phyloP scores from a whole-genome alignment of 2,888 invertebrate species.

The Pristionchus mayeri region DNA sequence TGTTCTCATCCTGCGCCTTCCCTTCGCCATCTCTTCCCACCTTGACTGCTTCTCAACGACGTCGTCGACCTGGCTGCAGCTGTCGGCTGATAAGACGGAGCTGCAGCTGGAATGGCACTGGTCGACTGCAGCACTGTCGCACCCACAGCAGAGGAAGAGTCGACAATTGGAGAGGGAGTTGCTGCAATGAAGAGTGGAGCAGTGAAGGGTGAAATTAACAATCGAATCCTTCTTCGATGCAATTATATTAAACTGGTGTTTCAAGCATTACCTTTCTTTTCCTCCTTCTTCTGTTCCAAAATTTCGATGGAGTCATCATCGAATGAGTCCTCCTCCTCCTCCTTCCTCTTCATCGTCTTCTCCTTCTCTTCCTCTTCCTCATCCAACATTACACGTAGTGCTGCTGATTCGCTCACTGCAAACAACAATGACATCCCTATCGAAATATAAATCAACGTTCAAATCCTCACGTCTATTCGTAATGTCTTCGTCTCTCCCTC shows the following conservation, averaged over 20 bases:
- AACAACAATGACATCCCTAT: neutral
- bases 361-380: conserved; percentile 38
- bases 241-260: neutral
- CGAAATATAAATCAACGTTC: neutral
- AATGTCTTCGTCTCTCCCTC: neutral
- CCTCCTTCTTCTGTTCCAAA: conserved; percentile 4
- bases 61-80: neutral
- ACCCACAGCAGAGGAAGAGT: neutral
- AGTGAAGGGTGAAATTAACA: neutral
- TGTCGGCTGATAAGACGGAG: no score
- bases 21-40: neutral
- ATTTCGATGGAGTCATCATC: conserved; percentile 19
- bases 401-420: conserved; percentile 33
- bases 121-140: neutral
- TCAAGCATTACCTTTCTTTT: neutral
- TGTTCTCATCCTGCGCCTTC: no score
- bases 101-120: neutral
- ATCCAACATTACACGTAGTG: conserved; percentile 26
- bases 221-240: neutral
- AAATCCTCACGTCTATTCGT: neutral
- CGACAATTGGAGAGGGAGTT: no score
- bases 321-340: conserved; percentile 20
- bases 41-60: conserved; percentile 20
- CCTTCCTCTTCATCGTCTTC: neutral
- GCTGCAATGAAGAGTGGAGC: neutral